Percentiles rank a stretch among this genome's conserved stretches.
These are phyloP conservation scores for Carassius carassius DNA, from an alignment of 2,113 vertebrate genomes.

Conservation along the genomic window DNA sequence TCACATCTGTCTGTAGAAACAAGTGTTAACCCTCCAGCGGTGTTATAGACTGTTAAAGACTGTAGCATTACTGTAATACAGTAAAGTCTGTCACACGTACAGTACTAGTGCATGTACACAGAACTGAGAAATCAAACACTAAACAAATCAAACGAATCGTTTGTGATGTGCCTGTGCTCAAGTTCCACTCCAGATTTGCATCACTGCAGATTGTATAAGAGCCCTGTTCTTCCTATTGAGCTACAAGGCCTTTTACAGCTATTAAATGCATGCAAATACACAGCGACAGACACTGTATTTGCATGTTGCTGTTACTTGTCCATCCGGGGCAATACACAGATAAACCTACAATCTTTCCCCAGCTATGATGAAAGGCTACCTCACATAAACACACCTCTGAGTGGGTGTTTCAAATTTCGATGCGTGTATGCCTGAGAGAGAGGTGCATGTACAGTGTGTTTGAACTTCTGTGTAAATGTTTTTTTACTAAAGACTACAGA, in stretches of 20 bases:
- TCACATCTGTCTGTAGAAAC: neutral
- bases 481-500: neutral
- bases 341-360: conserved; percentile 21
- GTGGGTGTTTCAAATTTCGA: neutral
- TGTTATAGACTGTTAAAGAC: neutral
- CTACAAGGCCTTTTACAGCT: conserved; percentile 6
- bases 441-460: neutral
- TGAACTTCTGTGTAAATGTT: neutral
- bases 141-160: neutral
- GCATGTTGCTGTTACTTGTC: conserved; percentile 19
- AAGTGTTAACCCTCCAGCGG: neutral
- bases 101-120: neutral
- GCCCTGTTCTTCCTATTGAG: neutral
- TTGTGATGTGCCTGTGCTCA: neutral
- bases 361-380: conserved; percentile 6
- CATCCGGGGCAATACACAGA: neutral
- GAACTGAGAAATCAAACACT: neutral
- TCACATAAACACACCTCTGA: neutral
- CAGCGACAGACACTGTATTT: neutral
- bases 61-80: conserved; percentile 10
- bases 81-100: neutral
- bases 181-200: neutral
- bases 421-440: neutral
- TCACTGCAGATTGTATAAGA: neutral
- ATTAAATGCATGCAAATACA: conserved; percentile 26